Conservation (phyloP, 2,888 invertebrate genomes). For the Ophion slaviceki region DNA sequence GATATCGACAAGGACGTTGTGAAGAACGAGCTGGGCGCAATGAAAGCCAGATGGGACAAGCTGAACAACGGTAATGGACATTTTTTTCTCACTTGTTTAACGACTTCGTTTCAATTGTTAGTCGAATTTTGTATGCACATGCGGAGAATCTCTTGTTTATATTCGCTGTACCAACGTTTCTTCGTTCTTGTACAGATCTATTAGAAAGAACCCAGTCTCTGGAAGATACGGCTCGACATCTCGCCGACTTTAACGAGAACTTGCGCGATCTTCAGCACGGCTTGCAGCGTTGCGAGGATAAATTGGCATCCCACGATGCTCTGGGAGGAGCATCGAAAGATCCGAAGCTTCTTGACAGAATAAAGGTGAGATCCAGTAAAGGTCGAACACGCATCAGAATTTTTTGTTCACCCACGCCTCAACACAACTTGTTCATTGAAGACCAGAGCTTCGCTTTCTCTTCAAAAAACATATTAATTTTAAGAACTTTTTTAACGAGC, state of each 20-base stretch:
- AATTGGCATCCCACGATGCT: conserved; percentile 90
- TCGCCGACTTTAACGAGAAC: conserved; percentile 94
- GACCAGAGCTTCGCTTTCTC: no score
- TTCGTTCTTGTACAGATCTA: conserved; percentile 84
- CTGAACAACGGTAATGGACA: conserved; percentile 89
- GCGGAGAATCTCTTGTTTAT: neutral
- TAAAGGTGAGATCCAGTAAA: conserved; percentile 85
- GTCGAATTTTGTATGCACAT: neutral
- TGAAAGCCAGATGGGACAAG: conserved; percentile 96
- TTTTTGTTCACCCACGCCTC: no score
- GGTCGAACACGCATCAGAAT: no score
- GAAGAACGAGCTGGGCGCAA: conserved; percentile 90
- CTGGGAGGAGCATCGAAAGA: conserved; percentile 91
- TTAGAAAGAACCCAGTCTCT: conserved; percentile 91
- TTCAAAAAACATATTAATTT: no score
- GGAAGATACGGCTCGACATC: conserved; percentile 92
- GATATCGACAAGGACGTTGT: conserved; percentile 96
- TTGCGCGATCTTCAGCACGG: conserved; percentile 93
- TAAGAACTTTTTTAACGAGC: no score
- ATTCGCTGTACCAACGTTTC: neutral
- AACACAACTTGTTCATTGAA: no score
- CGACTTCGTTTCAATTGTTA: neutral
- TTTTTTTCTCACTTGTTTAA: neutral
- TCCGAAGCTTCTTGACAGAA: conserved; percentile 92
- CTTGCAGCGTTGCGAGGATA: conserved; percentile 95